Base-by-base conservation (phyloP, 2,888 invertebrate genomes). In the Epirrhoe alternata region DNA sequence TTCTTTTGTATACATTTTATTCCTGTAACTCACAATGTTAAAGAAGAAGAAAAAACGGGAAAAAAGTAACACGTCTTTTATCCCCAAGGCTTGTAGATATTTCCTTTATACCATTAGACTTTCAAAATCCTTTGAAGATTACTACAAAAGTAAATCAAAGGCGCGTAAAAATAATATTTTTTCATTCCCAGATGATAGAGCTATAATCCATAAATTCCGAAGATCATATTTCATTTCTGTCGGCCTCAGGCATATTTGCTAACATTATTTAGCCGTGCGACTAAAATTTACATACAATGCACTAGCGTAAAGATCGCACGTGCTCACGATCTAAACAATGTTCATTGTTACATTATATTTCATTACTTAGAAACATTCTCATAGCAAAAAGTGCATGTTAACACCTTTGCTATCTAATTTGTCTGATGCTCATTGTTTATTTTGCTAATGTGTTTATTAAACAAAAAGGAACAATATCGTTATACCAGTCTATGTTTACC, bases 261-360 rank as follows among this genome's bases (percentile, higher is more conserved):
- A 66, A 68, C 69, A 68, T 76, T 72, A 58, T 77, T 75, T 76
- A 74, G 79, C 76, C 81, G 85, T 85, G 83, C 69, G 85, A 86
- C 77, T 81, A 64, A 70, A 78, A 89, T 92, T 91, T 84, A 77
- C 89, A 91, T 87, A 91, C 92, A 92, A 92, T 92, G 78, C 84
- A 72, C 64, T 72, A 73, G 83, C 78, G 81, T 84, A 84, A 82
- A 81, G 84, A 86, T 84, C 84, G 88, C 90, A 86, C 90, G 90
- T 89, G 92, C 88, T 84, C 84, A 81, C 81, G 82, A 83, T 86
- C 80, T 76, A 77, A 87, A 87, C 87, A 89, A 89, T 87, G 84
- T 84, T 86, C 83, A 84, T 86, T 88, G 88, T 89, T 88, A 82
- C 79, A 79, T 77, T 79, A 76, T 79, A 77, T 77, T 74, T 74